Evolutionary conservation across 2,888 invertebrate species (phyloP), one percentile per base, ranked within the genome.

Genomic region (Tribolium freemani): DNA sequence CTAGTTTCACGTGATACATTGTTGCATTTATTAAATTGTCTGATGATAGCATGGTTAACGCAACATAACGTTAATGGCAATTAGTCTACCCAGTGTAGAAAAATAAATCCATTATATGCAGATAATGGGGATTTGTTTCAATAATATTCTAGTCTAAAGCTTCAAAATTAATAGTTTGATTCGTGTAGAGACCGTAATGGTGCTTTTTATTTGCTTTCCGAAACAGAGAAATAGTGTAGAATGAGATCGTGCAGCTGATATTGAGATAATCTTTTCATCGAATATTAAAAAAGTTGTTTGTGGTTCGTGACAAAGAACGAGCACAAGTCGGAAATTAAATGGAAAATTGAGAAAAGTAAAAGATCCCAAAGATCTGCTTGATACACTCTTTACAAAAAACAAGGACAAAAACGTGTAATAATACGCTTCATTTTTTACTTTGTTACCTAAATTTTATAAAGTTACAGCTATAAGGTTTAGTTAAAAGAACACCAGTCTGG

Each of bases 11-110:
- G 26, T 60, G 60, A 60, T 60, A 6, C 31, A 51, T 50, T 51
- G 63, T 63, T 63, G 50, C 63, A 50, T 63, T 63, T 63, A 63
- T 63, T 63, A 63, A 63, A 63, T 51, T 38, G 63, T 63, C 38
- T 63, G 60, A 51, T 63, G 63, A 51, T n/a, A 50, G n/a, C 31
- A 10, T 50, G 16, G 50, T 48, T 11, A 48, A 8, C 10, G 48
- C 20, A 60, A 60, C 51, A 50, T 51, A 38, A 63, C 50, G 50
- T 63, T 63, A 63, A 63, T 31, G 31, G n/a, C 46, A 38, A 60
- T 50, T 31, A 63, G 50, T 31, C n/a, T 2, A 9, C 13, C 9
- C 44, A 38, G 8, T n/a, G 10, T 16, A 21, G 16, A 63, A 63
- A 63, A 63, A 50, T 48, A 31, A 63, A 44, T 6, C 16, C 30